Evolutionary conservation across 2,797 vertebrate genomes (phyloP), one percentile per base, ranked within the genome.

Genomic region (Acrossocheilus wenchowensis): DNA sequence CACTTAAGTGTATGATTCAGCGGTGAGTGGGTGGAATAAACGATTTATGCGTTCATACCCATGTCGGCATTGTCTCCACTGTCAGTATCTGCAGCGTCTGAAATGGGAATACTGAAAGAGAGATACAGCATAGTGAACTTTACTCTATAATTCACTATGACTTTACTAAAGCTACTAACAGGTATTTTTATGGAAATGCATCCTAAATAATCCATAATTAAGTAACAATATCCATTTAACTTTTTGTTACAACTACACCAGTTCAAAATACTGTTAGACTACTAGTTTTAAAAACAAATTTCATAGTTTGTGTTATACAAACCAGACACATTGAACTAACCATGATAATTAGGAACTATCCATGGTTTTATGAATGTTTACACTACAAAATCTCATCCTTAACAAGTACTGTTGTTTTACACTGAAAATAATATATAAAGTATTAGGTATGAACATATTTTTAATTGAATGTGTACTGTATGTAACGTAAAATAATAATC

Each of bases 21-120:
- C 9, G 14, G 23, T 45, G 68, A 36, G 34, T 45, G 62, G 43
- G 73, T 6, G 6, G 62, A 5, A 50, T 57, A 15, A 88, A 60
- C 15, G 2, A 72, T 72, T n/a, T 66, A 57, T 64, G n/a, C 78
- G 17, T 68, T 86, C 57, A 66, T 89, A 90, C 89, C 88, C 57
- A 87, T 82, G 60, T 89, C 95, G 89, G 93, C 93, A 89, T 89
- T 93, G 92, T 96, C 92, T 39, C 84, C 94, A 41, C 94, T 95
- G 43, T 96, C 95, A 86, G 88, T 88, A 23, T 92, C 92, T 84
- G 91, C 90, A 79, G 94, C 92, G 0, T 91, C 93, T 74, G 84
- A 75, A 52, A 34, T 23, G 30, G 19, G 69, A 57, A 92, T 82
- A 90, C 96, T 96, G 62, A 89, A 94, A 93, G 45, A 30, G n/a